phyloP scores from a whole-genome alignment of 1,140 invertebrate genomes.

The Pectinophora gossypiella region DNA sequence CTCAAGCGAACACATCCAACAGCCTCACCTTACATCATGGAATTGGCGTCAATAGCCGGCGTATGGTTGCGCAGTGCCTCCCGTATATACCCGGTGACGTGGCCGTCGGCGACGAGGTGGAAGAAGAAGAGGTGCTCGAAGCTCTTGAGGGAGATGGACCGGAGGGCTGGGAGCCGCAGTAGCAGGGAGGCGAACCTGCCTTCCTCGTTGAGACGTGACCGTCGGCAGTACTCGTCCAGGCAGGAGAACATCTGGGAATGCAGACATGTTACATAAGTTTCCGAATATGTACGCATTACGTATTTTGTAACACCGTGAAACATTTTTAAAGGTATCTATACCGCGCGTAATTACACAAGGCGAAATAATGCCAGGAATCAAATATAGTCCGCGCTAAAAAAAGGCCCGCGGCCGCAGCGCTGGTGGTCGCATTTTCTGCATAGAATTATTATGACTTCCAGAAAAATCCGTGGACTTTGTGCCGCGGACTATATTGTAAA shows the following conservation, averaged over 20 bases:
- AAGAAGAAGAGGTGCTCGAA: constrained; percentile 97
- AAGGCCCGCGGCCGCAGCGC: too few species aligned
- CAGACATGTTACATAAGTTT: neutral
- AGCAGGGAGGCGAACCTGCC: constrained; percentile 96
- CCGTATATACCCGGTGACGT: constrained; percentile 82
- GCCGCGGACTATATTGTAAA: too few species aligned
- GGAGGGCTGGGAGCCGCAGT: constrained; percentile 92
- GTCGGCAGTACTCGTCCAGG: constrained; percentile 95
- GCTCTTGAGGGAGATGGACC: constrained; percentile 97
- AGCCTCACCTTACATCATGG: too few species aligned
- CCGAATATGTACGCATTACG: constrained; percentile 1
- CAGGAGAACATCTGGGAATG: constrained; percentile 85
- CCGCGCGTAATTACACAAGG: too few species aligned
- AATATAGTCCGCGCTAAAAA: too few species aligned
- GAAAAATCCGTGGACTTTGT: too few species aligned
- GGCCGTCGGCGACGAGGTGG: constrained; percentile 89
- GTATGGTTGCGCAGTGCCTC: constrained; percentile 82
- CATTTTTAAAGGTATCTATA: too few species aligned
- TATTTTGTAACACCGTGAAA: too few species aligned
- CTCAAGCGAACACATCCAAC: too few species aligned
- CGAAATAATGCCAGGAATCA: too few species aligned
- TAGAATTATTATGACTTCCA: too few species aligned
- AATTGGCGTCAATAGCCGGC: constrained; percentile 54
- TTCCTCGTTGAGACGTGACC: constrained; percentile 91
- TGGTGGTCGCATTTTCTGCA: too few species aligned